A percentile compares a stretch with the other conserved stretches of the same genome.
Evolutionary conservation across 2,113 vertebrate species (phyloP).

Genomic region (Microcebus murinus): DNA sequence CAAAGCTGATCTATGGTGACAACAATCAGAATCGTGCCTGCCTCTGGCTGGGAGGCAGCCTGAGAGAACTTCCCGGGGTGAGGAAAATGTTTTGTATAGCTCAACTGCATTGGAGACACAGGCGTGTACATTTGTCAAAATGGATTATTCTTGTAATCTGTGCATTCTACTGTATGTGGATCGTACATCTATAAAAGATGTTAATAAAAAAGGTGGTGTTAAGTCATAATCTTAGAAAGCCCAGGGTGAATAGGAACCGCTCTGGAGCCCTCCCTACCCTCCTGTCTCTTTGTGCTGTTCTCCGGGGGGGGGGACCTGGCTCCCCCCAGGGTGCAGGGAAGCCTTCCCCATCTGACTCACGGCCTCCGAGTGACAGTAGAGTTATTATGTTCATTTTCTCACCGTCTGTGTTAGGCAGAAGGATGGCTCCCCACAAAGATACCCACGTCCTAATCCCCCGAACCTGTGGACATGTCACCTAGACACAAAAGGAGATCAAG

Average conservation of each 20-base stretch:
- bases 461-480: neutral
- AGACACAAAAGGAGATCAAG: neutral
- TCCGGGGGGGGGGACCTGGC: fast-evolving
- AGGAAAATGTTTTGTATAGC: neutral
- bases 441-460: neutral
- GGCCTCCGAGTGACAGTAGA: fast-evolving
- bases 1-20: too few relatives aligned
- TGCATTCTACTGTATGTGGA: neutral
- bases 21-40: neutral
- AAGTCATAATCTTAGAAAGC: neutral
- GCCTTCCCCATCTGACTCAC: neutral
- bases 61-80: too few relatives aligned
- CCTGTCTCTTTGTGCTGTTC: neutral
- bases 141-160: fast-evolving
- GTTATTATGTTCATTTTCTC: neutral
- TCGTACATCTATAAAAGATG: neutral
- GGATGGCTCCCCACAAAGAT: neutral
- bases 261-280: too few relatives aligned
- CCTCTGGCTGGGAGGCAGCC: neutral
- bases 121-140: neutral
- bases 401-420: neutral
- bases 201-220: neutral
- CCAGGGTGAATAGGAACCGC: neutral
- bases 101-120: neutral
- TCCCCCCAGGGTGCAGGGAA: fast-evolving